Base-by-base conservation (phyloP, 2,113 vertebrate species). In the Sceloporus undulatus region DNA sequence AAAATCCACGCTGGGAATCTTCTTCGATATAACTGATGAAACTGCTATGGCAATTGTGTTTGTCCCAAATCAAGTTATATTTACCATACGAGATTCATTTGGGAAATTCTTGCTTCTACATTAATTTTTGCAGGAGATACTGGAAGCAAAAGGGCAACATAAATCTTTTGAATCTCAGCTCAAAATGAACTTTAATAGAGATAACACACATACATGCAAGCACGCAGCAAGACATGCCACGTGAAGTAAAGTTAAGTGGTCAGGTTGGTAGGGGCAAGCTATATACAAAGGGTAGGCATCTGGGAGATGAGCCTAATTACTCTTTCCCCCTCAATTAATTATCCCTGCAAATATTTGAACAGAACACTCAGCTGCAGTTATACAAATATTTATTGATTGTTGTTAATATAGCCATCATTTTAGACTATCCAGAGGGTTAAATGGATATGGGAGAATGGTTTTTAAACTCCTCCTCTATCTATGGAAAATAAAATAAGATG, bases 51-150 rank as follows among this genome's bases (percentile, higher is more conserved):
- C 88, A 93, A 87, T 88, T 18, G 91, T 65, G 85, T 88, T 88
- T 90, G 48, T 83, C 75, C 82, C 79, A 89, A 88, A 92, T 90
- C 79, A 88, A 89, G 87, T 10, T 62, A 9, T 29, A 13, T 65
- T 86, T 89, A 74, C 90, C 88, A 92, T 90, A 80, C 88, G 83
- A 89, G 9, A 66, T 75, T 27, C 29, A 83, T 38, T 23, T 34
- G 16, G 13, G 68, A 88, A 82, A 2, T 16, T 66, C 42, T 54
- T 42, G 14, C 40, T 10, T 54, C 9, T 48, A 3, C 21, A 29
- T 29, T 19, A 70, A n/a, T 48, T 65, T 66, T 21, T 76, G 78
- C 21, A 14, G 14, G 18, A 65, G 9, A 38, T 48, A 62, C 18
- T 82, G 5, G 59, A 76, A 88, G 29, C 29, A n/a, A 27, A 48